These are phyloP conservation scores for Riparia riparia DNA, from an alignment of 2,113 vertebrate genomes.

Conservation along the genomic window DNA sequence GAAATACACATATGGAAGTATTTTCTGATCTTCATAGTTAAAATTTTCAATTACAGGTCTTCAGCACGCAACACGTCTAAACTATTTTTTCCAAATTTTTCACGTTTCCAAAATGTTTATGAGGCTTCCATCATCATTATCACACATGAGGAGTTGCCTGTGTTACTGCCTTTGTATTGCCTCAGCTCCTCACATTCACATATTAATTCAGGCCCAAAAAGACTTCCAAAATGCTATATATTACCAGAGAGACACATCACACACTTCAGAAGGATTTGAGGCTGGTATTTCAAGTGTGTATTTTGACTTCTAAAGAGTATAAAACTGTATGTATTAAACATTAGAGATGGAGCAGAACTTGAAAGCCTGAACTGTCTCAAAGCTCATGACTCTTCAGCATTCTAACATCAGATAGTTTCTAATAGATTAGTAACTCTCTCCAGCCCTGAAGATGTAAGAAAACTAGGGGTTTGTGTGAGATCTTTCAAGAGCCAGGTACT, in stretches of 20 bases:
- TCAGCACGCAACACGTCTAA: neutral
- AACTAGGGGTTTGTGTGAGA: neutral
- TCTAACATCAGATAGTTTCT: neutral
- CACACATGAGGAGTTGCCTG: neutral
- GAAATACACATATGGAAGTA: rapidly evolving
- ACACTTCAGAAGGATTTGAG: neutral
- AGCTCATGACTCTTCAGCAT: neutral
- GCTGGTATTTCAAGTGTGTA: neutral
- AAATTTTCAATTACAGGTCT: neutral
- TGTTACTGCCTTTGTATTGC: neutral
- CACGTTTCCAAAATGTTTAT: neutral
- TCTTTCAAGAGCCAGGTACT: neutral
- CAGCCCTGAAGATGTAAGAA: neutral
- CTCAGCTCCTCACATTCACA: neutral
- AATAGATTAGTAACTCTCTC: neutral
- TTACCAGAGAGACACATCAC: neutral
- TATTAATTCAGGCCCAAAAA: neutral
- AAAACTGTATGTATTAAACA: slow-evolving; percentile 15
- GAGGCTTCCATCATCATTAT: neutral
- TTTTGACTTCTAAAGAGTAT: neutral
- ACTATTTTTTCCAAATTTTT: neutral
- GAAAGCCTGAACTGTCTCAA: neutral
- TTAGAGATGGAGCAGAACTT: neutral
- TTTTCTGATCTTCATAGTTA: neutral
- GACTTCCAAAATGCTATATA: neutral